A percentile compares a stretch with the other conserved stretches of the same genome.
phyloP scores from a whole-genome alignment of 1,140 invertebrate species.

The Amyelois transitella region DNA sequence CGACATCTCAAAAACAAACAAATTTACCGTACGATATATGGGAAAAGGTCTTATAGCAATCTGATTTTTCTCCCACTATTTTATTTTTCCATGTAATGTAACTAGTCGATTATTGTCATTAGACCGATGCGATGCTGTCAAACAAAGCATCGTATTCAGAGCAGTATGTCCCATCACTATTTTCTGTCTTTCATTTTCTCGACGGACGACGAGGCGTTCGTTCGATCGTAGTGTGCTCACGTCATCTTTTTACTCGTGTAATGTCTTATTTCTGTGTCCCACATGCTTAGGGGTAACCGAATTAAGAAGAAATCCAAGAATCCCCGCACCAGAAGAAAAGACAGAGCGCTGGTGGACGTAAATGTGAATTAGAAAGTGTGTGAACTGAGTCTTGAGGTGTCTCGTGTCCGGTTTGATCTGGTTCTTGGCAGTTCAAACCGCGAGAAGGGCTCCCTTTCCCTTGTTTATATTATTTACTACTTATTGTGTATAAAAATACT shows the following conservation, averaged over 20 bases:
- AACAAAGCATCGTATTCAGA: not conserved
- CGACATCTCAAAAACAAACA: too few species aligned
- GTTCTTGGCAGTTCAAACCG: constrained; percentile 60
- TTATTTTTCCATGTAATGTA: too few species aligned
- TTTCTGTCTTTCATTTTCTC: constrained; percentile 52
- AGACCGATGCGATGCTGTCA: not conserved
- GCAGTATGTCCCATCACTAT: not conserved
- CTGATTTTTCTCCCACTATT: too few species aligned
- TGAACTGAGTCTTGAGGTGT: constrained; percentile 55
- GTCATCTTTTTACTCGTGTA: constrained; percentile 65
- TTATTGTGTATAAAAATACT: constrained; percentile 47
- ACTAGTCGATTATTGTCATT: too few species aligned
- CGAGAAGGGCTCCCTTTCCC: constrained; percentile 49
- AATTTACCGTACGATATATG: too few species aligned
- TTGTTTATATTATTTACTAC: constrained; percentile 42
- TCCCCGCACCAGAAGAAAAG: constrained; percentile 69
- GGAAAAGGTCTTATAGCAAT: too few species aligned
- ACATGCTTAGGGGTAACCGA: constrained; percentile 71
- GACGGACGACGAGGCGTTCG: constrained; percentile 52
- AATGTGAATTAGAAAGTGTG: constrained; percentile 71
- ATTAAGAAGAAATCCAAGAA: constrained; percentile 68
- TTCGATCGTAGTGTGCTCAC: constrained; percentile 65
- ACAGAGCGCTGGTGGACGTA: constrained; percentile 45
- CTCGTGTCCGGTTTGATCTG: constrained; percentile 68
- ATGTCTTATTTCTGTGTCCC: constrained; percentile 66